Conservation (phyloP, 2,113 vertebrate species). For the Chlamydotis undulata region DNA sequence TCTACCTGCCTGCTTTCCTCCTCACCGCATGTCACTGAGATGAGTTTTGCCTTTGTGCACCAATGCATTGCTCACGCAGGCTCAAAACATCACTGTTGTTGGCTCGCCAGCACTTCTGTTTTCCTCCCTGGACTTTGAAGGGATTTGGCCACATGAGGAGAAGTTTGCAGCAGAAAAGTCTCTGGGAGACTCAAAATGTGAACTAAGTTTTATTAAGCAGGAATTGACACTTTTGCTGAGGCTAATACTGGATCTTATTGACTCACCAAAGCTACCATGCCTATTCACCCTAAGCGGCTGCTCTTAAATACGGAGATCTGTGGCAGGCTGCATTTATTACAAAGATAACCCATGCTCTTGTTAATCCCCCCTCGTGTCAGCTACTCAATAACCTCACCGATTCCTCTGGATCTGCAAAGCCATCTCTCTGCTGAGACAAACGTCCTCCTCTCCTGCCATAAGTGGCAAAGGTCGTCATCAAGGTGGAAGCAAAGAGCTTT, state of each 20-base stretch:
- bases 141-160: slow-evolving; percentile 34
- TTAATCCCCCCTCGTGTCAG: slow-evolving; percentile 26
- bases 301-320: slow-evolving; percentile 36
- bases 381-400: slow-evolving; percentile 20
- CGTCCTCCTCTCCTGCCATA: not conserved
- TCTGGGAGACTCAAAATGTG: slow-evolving; percentile 51
- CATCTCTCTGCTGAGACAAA: not conserved
- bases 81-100: not conserved
- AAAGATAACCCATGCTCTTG: slow-evolving; percentile 20
- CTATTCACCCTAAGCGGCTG: slow-evolving; percentile 49
- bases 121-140: not conserved
- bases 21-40: not conserved
- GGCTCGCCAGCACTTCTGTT: not conserved
- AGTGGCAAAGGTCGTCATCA: not conserved
- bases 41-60: not conserved
- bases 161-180: slow-evolving; percentile 18
- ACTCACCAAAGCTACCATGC: slow-evolving; percentile 36
- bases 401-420: slow-evolving; percentile 16
- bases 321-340: slow-evolving; percentile 56
- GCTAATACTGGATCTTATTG: slow-evolving; percentile 43
- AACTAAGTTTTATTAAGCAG: slow-evolving; percentile 30
- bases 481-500: not conserved
- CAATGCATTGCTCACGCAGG: not conserved
- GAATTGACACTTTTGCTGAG: not conserved
- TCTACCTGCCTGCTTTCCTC: not conserved